Base-by-base conservation (phyloP, 2,797 vertebrate species). In the Ptychobarbus kaznakovi region DNA sequence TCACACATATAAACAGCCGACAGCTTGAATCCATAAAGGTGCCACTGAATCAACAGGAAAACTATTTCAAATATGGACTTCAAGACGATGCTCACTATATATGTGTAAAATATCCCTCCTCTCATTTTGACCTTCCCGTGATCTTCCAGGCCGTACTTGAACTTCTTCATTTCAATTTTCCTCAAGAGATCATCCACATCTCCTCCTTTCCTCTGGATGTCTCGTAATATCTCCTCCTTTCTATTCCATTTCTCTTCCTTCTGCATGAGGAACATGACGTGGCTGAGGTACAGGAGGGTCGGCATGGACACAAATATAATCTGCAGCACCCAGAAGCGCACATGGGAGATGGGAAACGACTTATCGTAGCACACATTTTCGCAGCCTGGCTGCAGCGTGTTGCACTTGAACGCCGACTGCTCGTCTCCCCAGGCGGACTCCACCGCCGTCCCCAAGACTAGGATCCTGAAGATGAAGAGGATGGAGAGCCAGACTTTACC, bases 371-470 rank as follows among this genome's bases (percentile, higher is more conserved):
- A 97, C 12, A 97, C 97, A 28, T 97, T 97, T 90, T 96, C 95
- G 0, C 96, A 97, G 87, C 97, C 96, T 0, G 96, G 96, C 88
- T 97, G 96, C 92, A 94, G 95, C 0, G 96, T 97, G 94, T 97
- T 97, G 92, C 97, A 97, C 0, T 93, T 95, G 92, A 97, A 97
- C 83, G 96, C 96, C 0, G 96, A 96, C 90, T 97, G 97, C 88
- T 97, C 97, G 0, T 97, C 97, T 3, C 96, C 96, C 97, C 97
- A 97, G 0, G 96, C 96, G 1, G 96, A 97, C 89, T 97, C 96
- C 0, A 97, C 96, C 0, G 97, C 96, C 1, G 96, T 97, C 32
- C 96, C 96, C 91, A 97, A 28, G 0, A 97, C 92, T 87, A 97
- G 89, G 91, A 97, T 97, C 58, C 96, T 93, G 89, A 97, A 97